Conservation (phyloP, 2,888 invertebrate species). For the Micoletzkya japonica region DNA sequence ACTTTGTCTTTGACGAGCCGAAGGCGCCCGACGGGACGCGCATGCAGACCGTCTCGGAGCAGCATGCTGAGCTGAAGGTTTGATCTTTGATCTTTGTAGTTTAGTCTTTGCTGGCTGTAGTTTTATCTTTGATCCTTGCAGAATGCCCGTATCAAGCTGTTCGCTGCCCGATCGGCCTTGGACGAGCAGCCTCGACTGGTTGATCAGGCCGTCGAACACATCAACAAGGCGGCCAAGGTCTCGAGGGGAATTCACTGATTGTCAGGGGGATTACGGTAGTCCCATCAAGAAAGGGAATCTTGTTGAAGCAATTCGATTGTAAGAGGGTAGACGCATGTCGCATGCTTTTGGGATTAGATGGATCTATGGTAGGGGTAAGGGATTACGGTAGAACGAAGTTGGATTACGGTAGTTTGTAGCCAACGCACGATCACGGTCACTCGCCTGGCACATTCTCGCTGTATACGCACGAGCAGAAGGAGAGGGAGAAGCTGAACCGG, state of each 20-base stretch:
- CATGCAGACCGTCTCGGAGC: slow-evolving; percentile 22
- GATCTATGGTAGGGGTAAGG: no score
- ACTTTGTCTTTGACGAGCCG: slow-evolving; percentile 25
- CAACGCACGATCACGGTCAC: background rate
- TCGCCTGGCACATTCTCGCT: slow-evolving; percentile 28
- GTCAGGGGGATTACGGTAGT: no score
- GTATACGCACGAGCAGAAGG: slow-evolving; percentile 16
- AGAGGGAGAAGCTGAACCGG: background rate
- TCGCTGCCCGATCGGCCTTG: slow-evolving; percentile 46
- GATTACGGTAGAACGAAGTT: no score
- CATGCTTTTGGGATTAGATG: no score
- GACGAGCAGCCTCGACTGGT: slow-evolving; percentile 43
- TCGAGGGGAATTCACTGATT: background rate
- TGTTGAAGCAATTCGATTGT: no score
- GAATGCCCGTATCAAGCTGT: slow-evolving; percentile 45
- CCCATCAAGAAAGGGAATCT: no score
- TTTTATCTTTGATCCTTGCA: slow-evolving; percentile 23
- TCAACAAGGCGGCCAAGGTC: slow-evolving; percentile 11
- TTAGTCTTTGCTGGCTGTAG: background rate
- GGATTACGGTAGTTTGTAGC: no score
- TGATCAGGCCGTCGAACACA: slow-evolving; percentile 27
- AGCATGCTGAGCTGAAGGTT: slow-evolving; percentile 23
- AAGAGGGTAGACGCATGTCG: no score
- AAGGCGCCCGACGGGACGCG: slow-evolving; percentile 6
- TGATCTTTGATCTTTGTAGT: background rate